Conservation (phyloP, 2,888 invertebrate species). For the Heliconius sara region DNA sequence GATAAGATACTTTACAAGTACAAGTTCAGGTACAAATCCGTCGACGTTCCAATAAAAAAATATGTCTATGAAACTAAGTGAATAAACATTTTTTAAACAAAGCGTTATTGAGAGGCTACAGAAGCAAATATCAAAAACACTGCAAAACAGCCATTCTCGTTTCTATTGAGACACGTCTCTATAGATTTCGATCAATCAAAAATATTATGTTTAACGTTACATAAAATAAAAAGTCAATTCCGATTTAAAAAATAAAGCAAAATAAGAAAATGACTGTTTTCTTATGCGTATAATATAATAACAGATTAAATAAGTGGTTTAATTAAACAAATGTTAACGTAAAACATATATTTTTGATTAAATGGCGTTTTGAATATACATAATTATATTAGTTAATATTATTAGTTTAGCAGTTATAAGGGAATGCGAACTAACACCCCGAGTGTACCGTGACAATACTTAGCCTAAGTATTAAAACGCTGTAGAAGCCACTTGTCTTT, state of each 20-base stretch:
- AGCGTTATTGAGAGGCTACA: conserved; percentile 40
- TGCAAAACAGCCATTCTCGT: conserved; percentile 34
- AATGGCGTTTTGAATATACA: conserved; percentile 32
- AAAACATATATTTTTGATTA: conserved; percentile 35
- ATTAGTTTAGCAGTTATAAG: conserved; percentile 65
- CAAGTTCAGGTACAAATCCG: neutral
- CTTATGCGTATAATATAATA: neutral
- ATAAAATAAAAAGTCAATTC: neutral
- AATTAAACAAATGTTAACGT: neutral
- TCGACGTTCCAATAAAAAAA: neutral
- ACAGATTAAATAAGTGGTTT: neutral
- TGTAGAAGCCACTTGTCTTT: conserved; percentile 67
- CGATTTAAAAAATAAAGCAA: neutral
- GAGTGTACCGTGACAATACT: conserved; percentile 75
- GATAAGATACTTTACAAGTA: neutral
- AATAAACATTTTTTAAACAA: conserved; percentile 15
- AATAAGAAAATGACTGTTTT: neutral
- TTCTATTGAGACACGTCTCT: conserved; percentile 32
- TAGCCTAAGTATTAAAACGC: conserved; percentile 73
- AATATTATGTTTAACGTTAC: conserved; percentile 28
- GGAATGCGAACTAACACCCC: conserved; percentile 79
- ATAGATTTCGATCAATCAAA: conserved; percentile 31
- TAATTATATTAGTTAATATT: conserved; percentile 41
- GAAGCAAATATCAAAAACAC: conserved; percentile 41
- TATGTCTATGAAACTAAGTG: neutral